These are phyloP conservation scores for Blastobasis adustella DNA, from an alignment of 2,888 invertebrate genomes.

Conservation along the genomic window DNA sequence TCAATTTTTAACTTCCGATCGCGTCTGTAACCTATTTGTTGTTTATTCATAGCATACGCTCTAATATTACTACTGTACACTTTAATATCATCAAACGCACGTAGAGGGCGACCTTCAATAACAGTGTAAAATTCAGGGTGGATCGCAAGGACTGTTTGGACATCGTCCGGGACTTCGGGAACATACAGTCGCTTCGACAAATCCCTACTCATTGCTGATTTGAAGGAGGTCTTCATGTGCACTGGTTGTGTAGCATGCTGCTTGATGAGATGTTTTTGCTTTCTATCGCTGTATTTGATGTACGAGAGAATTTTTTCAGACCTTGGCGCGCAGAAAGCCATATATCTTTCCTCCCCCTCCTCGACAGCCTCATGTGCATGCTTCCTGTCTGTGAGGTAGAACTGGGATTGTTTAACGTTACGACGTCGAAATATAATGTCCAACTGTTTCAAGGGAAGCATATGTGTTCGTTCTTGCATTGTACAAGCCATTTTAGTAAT, in stretches of 20 bases:
- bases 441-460: slow-evolving; percentile 58
- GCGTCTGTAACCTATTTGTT: slow-evolving; percentile 63
- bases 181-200: slow-evolving; percentile 74
- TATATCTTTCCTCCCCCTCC: slow-evolving; percentile 26
- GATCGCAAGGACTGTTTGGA: slow-evolving; percentile 76
- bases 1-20: slow-evolving; percentile 58
- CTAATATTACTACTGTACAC: slow-evolving; percentile 74
- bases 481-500: too few relatives aligned
- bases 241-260: slow-evolving; percentile 45
- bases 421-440: slow-evolving; percentile 64
- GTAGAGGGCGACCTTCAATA: slow-evolving; percentile 75
- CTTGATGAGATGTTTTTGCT: slow-evolving; percentile 40
- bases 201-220: slow-evolving; percentile 61
- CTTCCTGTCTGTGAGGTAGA: slow-evolving; percentile 59
- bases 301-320: slow-evolving; percentile 62
- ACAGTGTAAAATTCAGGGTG: slow-evolving; percentile 79
- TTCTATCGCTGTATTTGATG: slow-evolving; percentile 61
- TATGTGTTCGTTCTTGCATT: slow-evolving; percentile 44
- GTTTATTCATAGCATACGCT: slow-evolving; percentile 61
- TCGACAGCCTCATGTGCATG: slow-evolving; percentile 35
- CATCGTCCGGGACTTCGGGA: slow-evolving; percentile 68
- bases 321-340: slow-evolving; percentile 50
- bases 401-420: slow-evolving; percentile 59
- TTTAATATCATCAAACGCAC: slow-evolving; percentile 72
- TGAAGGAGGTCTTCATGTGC: slow-evolving; percentile 54